Base-by-base conservation (phyloP, 2,888 invertebrate genomes). In the Drosophila tanythrix region DNA sequence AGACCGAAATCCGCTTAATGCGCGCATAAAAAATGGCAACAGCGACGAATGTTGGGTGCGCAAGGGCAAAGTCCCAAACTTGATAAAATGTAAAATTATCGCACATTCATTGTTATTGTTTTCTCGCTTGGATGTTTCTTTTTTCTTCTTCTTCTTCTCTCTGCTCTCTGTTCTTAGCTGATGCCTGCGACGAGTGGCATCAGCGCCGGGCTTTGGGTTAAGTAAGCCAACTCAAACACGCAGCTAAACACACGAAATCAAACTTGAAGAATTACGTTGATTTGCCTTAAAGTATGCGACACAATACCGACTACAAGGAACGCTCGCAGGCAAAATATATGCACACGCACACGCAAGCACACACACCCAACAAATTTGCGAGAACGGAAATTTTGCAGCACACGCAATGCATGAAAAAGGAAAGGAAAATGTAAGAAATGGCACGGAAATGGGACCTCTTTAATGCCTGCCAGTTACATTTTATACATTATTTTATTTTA, bases 81-180 rank as follows among this genome's bases (percentile, higher is more conserved):
- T 88, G 87, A 88, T 89, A 88, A 88, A 87, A 87, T 87, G 87
- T 89, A 87, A 88, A 88, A 88, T 88, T 88, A 88, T 88, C 89
- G 88, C 88, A 81, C 89, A 85, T 85, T 88, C 86, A 88, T 88
- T 88, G 88, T 88, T 89, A 87, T 87, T 87, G 88, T 84, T 89
- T 79, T 75, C 59, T 76, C 46, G 59, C 63, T 61, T 67, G 38
- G 65, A 40, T 67, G 33, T 57, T 40, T 40, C 38, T 38, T 50
- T 53, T 21, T 56, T 13, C 11, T 38, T 31, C 35, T 52, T 48
- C 48, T 68, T 52, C 59, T 33, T 61, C 27, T 61, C 31, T 55
- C 10, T 27, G 3, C 15, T 13, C 25, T 40, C 18, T 55, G 27
- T 21, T 29, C 13, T 29, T 65, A 25, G 46, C 21, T 46, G 73